These are phyloP conservation scores for Gymnocypris eckloni DNA, from an alignment of 2,797 vertebrate species.

Conservation along the genomic window DNA sequence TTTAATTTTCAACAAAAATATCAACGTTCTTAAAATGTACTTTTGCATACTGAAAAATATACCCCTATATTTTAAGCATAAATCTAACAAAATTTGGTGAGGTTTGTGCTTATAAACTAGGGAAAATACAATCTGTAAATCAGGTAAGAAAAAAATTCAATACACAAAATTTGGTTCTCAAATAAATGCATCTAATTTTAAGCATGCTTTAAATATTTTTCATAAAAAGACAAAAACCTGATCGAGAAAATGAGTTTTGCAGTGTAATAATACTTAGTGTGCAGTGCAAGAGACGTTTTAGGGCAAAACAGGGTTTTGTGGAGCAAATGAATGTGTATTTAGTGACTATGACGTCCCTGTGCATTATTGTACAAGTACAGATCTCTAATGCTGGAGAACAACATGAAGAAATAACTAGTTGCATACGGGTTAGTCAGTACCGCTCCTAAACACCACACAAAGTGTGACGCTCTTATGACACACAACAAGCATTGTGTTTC, in stretches of 20 bases:
- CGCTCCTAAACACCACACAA: neutral
- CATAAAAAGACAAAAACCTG: slow-evolving; percentile 1
- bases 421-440: neutral
- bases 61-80: neutral
- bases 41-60: neutral
- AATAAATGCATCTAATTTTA: neutral
- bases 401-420: slow-evolving; percentile 7
- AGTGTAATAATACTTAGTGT: slow-evolving; percentile 44
- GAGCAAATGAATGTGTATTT: slow-evolving; percentile 35
- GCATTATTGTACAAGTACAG: slow-evolving; percentile 29
- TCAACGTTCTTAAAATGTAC: neutral
- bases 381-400: slow-evolving; percentile 17
- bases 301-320: slow-evolving; percentile 34
- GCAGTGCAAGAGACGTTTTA: slow-evolving; percentile 54
- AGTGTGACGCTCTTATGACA: neutral
- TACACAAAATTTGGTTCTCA: neutral
- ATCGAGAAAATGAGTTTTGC: slow-evolving; percentile 35
- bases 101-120: neutral
- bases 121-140: neutral
- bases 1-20: neutral
- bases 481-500: slow-evolving; percentile 4
- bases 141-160: neutral
- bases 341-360: neutral
- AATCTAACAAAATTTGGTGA: neutral
- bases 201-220: neutral